Conservation (phyloP, 2,888 invertebrate species). For the Tenthredo notha region DNA sequence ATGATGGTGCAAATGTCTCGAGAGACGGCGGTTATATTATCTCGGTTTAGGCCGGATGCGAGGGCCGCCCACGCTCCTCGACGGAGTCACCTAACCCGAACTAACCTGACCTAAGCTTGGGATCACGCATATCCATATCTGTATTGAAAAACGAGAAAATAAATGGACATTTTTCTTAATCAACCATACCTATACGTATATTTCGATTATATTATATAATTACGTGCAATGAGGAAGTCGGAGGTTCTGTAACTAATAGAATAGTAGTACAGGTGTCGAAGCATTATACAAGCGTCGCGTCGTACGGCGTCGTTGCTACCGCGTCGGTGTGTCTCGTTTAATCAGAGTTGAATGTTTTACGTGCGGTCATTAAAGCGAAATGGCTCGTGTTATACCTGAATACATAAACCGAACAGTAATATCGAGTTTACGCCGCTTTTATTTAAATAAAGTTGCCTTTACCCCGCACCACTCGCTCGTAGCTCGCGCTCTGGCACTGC, state of each 20-base stretch:
- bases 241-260: constrained; percentile 7
- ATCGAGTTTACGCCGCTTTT: constrained; percentile 75
- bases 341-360: constrained; percentile 77
- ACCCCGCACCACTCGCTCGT: background rate
- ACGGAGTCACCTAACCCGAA: constrained; percentile 47
- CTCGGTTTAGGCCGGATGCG: constrained; percentile 77
- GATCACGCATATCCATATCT: background rate
- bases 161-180: background rate
- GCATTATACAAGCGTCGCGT: constrained; percentile 4
- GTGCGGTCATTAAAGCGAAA: constrained; percentile 75
- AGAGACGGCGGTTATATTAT: constrained; percentile 75
- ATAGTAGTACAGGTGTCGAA: constrained; percentile 35
- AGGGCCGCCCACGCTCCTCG: constrained; percentile 75
- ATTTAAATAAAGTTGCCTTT: constrained; percentile 74
- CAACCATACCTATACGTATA: background rate
- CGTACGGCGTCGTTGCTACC: constrained; percentile 37
- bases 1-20: constrained; percentile 78
- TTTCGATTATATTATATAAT: background rate
- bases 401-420: constrained; percentile 76
- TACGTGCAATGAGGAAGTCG: background rate
- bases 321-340: constrained; percentile 68
- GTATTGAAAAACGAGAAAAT: no score
- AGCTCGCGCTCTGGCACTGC: constrained; percentile 15
- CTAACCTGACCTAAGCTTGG: constrained; percentile 24
- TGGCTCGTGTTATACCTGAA: constrained; percentile 75